Evolutionary conservation across 1,140 invertebrate genomes (phyloP).

Genomic region (Neuroterus valhalla): DNA sequence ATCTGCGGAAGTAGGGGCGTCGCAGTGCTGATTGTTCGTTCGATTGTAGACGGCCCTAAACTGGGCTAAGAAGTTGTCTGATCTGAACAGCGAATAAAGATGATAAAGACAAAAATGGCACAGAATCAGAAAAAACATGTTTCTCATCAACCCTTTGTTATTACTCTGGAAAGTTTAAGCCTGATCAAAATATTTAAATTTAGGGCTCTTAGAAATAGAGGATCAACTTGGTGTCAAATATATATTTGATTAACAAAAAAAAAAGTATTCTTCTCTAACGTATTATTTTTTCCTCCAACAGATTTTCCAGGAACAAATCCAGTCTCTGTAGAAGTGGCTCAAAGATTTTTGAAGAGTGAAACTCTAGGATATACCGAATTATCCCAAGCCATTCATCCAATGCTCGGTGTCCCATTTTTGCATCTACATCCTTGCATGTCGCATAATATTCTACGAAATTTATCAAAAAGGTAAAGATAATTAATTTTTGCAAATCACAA

Average conservation of each 20-base stretch:
- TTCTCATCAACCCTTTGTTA: background rate
- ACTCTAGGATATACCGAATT: conserved; percentile 63
- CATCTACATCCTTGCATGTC: conserved; percentile 73
- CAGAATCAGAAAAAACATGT: background rate
- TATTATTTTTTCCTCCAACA: conserved; percentile 47
- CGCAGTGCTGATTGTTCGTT: conserved; percentile 58
- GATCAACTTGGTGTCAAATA: too few species aligned
- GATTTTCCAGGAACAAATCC: conserved; percentile 69
- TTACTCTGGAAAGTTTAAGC: conserved; percentile 34
- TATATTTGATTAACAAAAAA: background rate
- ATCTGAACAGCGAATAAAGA: conserved; percentile 24
- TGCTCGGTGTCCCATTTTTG: conserved; percentile 69
- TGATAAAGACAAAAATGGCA: background rate
- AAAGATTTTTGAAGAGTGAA: conserved; percentile 48
- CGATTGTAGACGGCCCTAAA: conserved; percentile 43
- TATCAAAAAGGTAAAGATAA: conserved; percentile 61
- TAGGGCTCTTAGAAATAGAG: too few species aligned
- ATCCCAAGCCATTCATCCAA: conserved; percentile 72
- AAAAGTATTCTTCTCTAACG: conserved; percentile 28
- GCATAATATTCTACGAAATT: conserved; percentile 60
- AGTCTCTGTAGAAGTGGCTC: conserved; percentile 69
- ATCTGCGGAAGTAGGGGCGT: conserved; percentile 51
- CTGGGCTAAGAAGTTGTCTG: conserved; percentile 39
- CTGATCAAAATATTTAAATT: background rate
- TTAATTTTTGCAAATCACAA: conserved; percentile 15